phyloP scores from a whole-genome alignment of 2,888 invertebrate species.

The Drosophila prolongata region DNA sequence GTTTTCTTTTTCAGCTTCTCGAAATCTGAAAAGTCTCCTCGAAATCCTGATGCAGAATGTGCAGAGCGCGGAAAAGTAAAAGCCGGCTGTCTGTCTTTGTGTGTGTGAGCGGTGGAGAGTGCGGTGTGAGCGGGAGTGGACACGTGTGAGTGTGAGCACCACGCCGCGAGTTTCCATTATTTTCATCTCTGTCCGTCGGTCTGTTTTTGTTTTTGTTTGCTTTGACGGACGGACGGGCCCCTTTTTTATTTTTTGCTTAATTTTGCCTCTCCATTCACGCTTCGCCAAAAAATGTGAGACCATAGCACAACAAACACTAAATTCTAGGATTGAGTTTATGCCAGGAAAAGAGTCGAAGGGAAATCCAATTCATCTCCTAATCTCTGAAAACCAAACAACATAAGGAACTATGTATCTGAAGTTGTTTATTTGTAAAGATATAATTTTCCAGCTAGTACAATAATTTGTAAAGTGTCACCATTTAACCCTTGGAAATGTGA shows the following conservation, averaged over 20 bases:
- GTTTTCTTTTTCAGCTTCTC: slow-evolving; percentile 59
- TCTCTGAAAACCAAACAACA: no score
- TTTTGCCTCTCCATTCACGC: slow-evolving; percentile 13
- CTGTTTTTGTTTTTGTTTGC: slow-evolving; percentile 44
- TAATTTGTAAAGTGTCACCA: no score
- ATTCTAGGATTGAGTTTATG: slow-evolving; percentile 9
- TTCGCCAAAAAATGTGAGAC: slow-evolving; percentile 15
- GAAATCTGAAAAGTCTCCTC: slow-evolving; percentile 30
- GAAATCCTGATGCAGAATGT: slow-evolving; percentile 72
- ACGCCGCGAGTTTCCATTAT: slow-evolving; percentile 23
- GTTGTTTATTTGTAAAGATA: no score
- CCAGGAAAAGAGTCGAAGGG: not conserved
- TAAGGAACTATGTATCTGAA: no score
- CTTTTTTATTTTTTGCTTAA: slow-evolving; percentile 11
- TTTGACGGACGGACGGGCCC: slow-evolving; percentile 32
- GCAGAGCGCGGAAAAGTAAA: slow-evolving; percentile 75
- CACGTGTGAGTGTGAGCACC: slow-evolving; percentile 10
- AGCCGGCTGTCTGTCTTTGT: slow-evolving; percentile 61
- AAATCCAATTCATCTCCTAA: not conserved
- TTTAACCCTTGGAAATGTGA: no score
- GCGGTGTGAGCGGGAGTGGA: slow-evolving; percentile 12
- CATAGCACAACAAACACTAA: not conserved
- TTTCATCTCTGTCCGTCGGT: slow-evolving; percentile 17
- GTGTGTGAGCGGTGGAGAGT: slow-evolving; percentile 53
- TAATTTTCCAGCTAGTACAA: no score